Conservation (phyloP, 2,797 vertebrate species). For the Melanotaenia trifasciata region DNA sequence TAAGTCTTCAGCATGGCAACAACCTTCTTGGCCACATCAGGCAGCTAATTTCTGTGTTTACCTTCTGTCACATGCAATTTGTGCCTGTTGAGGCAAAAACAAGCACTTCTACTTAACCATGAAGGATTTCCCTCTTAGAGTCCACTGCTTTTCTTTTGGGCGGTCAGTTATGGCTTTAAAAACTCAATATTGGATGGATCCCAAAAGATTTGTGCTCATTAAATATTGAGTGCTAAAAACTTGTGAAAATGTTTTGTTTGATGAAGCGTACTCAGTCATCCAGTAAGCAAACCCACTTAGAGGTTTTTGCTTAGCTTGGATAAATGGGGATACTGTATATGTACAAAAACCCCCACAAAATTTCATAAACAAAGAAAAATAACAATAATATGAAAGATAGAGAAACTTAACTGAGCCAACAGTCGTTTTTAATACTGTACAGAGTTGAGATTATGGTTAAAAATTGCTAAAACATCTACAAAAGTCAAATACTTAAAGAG, state of each 20-base stretch:
- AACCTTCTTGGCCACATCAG: neutral
- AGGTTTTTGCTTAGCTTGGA: neutral
- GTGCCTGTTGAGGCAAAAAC: neutral
- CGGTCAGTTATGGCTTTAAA: neutral
- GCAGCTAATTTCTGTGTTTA: constrained; percentile 2
- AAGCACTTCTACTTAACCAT: neutral
- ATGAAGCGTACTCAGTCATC: neutral
- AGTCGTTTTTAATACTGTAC: neutral
- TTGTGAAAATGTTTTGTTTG: neutral
- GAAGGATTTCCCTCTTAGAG: neutral
- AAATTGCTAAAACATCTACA: neutral
- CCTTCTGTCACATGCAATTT: constrained; percentile 1
- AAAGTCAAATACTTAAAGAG: neutral
- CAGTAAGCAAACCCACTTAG: neutral
- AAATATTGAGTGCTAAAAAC: constrained; percentile 11
- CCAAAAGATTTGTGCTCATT: constrained; percentile 9
- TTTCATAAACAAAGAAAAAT: neutral
- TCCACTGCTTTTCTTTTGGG: constrained; percentile 2
- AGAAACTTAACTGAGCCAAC: too few relatives aligned
- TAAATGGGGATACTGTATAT: too few relatives aligned
- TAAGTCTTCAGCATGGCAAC: neutral
- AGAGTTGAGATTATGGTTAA: neutral
- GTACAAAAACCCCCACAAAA: too few relatives aligned
- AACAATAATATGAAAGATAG: too few relatives aligned
- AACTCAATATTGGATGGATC: constrained; percentile 5